Evolutionary conservation across 2,888 invertebrate genomes (phyloP).

Genomic region (Galerucella pusilla): DNA sequence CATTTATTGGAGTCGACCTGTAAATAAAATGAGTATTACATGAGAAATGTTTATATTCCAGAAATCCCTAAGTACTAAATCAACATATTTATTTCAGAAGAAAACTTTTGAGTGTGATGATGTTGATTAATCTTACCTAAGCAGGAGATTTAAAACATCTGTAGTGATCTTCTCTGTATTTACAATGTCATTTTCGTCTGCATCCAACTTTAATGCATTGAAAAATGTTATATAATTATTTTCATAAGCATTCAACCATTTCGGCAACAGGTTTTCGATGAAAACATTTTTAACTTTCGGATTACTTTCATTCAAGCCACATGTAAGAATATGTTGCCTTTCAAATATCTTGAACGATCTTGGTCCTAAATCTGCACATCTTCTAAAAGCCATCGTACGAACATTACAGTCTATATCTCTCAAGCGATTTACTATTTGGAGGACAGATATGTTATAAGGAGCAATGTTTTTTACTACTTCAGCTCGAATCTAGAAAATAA

Average conservation of each 20-base stretch:
- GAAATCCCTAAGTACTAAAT: too few relatives aligned
- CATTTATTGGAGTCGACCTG: constrained; percentile 59
- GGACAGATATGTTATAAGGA: constrained; percentile 47
- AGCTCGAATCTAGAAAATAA: constrained; percentile 48
- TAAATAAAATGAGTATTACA: constrained; percentile 36
- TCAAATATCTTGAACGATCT: constrained; percentile 71
- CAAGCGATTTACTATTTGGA: constrained; percentile 70
- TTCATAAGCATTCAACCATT: constrained; percentile 80
- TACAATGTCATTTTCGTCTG: constrained; percentile 71
- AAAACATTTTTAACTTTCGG: constrained; percentile 67
- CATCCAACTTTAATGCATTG: constrained; percentile 79
- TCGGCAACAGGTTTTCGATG: constrained; percentile 71
- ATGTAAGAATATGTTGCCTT: constrained; percentile 71
- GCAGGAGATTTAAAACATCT: constrained; percentile 68
- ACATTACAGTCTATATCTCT: constrained; percentile 84
- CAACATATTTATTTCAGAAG: background rate
- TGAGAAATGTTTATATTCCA: too few relatives aligned
- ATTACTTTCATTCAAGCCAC: constrained; percentile 73
- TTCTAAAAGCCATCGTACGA: constrained; percentile 69
- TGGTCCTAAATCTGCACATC: constrained; percentile 51
- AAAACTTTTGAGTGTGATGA: background rate
- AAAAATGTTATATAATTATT: constrained; percentile 77
- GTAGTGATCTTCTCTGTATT: constrained; percentile 69
- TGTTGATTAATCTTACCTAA: constrained; percentile 63
- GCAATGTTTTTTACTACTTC: constrained; percentile 52